A percentile compares a stretch with the other conserved stretches of the same genome.
Evolutionary conservation across 2,888 invertebrate genomes (phyloP).

Genomic region (Thysanoteuthis rhombus): DNA sequence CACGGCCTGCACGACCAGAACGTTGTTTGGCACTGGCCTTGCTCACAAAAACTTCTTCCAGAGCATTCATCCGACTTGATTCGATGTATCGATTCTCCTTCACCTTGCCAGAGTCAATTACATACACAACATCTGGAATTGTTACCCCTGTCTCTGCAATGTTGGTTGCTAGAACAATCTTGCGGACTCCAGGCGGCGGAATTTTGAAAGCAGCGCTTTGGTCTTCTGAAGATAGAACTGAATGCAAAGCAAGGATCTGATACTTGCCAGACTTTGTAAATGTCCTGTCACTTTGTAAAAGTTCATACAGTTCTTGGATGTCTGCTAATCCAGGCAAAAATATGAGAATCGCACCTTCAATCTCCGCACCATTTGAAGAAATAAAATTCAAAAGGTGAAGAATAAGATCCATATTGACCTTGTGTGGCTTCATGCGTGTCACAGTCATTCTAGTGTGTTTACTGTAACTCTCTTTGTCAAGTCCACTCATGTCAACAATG

Average conservation of each 20-base stretch:
- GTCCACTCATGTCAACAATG: constrained; percentile 49
- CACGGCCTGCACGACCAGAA: constrained; percentile 63
- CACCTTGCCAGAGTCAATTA: constrained; percentile 64
- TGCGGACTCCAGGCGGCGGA: constrained; percentile 58
- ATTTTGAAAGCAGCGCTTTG: constrained; percentile 58
- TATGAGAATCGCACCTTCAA: constrained; percentile 62
- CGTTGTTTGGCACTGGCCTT: constrained; percentile 64
- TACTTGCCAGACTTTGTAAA: constrained; percentile 56
- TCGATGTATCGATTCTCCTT: constrained; percentile 65
- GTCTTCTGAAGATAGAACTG: constrained; percentile 63
- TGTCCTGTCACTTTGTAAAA: constrained; percentile 52
- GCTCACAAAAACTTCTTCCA: constrained; percentile 64
- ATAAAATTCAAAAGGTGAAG: not conserved
- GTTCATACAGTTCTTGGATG: constrained; percentile 63
- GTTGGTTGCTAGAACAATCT: constrained; percentile 65
- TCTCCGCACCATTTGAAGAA: not conserved
- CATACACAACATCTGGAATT: constrained; percentile 66
- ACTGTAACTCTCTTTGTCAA: constrained; percentile 58
- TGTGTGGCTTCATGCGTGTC: constrained; percentile 57
- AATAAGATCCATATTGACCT: constrained; percentile 64
- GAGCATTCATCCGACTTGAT: constrained; percentile 60
- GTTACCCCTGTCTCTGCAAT: constrained; percentile 67
- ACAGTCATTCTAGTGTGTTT: constrained; percentile 60
- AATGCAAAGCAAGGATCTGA: constrained; percentile 61
- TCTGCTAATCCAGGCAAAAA: constrained; percentile 64